Base-by-base conservation (phyloP, 2,888 invertebrate species). In the Penaeus monodon region DNA sequence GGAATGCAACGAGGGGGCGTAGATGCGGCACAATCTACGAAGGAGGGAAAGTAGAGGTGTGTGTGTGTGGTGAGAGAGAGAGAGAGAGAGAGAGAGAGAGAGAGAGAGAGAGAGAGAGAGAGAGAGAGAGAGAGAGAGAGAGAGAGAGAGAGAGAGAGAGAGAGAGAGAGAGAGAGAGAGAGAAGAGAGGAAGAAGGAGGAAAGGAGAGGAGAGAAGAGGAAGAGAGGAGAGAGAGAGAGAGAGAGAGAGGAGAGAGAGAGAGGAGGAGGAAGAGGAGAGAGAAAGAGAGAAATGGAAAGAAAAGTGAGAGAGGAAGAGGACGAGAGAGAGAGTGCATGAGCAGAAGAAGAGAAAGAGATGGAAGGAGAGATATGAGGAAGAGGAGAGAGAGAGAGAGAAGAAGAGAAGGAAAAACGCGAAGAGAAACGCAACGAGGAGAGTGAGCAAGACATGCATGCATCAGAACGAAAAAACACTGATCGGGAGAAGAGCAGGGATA, bases 401-500 rank as follows among this genome's bases (percentile, higher is more conserved):
- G 63, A 57, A 78, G 78, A 78, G 78, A 78, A 74, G 76, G 83
- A 83, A 74, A 83, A n/a, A n/a, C n/a, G n/a, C n/a, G n/a, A n/a
- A n/a, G n/a, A n/a, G n/a, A n/a, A n/a, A n/a, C n/a, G n/a, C n/a
- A n/a, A n/a, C n/a, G n/a, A n/a, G n/a, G 33, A 20, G 17, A 20
- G 17, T 3, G 17, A 44, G 57, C 4, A 22, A 29, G n/a, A 81
- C n/a, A 38, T n/a, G n/a, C n/a, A n/a, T n/a, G n/a, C n/a, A n/a
- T n/a, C n/a, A n/a, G n/a, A n/a, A n/a, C n/a, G n/a, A 17, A 57
- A 20, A 57, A 76, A 49, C 14, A 38, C 49, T 4, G 33, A 76
- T 22, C 1, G 24, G 38, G 8, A 57, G 17, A 57, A 17, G 17
- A 57, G n/a, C n/a, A 57, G 57, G 17, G 57, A 57, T 20, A 57